A percentile compares a stretch with the other conserved stretches of the same genome.
These are phyloP conservation scores for Brotula barbata DNA, from an alignment of 2,797 vertebrate genomes.

Conservation along the genomic window DNA sequence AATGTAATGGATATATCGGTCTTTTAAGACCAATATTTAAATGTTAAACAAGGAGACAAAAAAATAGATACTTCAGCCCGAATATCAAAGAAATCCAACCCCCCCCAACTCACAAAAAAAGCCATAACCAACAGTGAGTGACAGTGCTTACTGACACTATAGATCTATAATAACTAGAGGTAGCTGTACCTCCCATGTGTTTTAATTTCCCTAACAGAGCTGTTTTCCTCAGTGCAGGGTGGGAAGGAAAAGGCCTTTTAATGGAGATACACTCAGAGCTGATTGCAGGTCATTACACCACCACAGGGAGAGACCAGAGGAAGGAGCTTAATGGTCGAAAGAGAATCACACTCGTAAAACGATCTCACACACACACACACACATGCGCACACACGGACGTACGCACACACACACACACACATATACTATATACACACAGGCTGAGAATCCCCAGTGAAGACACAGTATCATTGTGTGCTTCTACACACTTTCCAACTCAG, in stretches of 20 bases:
- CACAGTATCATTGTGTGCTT: constrained; percentile 33
- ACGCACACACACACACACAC: constrained; percentile 8
- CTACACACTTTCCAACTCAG: constrained; percentile 26
- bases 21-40: no score
- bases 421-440: neutral
- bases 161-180: constrained; percentile 85
- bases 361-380: constrained; percentile 53
- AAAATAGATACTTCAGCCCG: neutral
- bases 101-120: neutral
- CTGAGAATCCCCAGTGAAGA: constrained; percentile 43
- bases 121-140: constrained; percentile 21
- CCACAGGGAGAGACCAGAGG: constrained; percentile 95
- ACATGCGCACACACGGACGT: constrained; percentile 33
- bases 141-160: constrained; percentile 55
- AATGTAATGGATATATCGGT: no score
- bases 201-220: constrained; percentile 89
- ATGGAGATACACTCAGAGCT: constrained; percentile 97
- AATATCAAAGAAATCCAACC: neutral
- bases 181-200: constrained; percentile 84
- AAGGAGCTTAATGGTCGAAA: constrained; percentile 92
- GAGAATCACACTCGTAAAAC: constrained; percentile 89
- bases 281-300: constrained; percentile 97
- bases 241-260: constrained; percentile 82
- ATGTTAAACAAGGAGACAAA: no score
- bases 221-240: constrained; percentile 82